Percentiles rank a stretch among this genome's conserved stretches.
Evolutionary conservation across 2,113 vertebrate genomes (phyloP).

Genomic region (Sylvilagus bachmani): DNA sequence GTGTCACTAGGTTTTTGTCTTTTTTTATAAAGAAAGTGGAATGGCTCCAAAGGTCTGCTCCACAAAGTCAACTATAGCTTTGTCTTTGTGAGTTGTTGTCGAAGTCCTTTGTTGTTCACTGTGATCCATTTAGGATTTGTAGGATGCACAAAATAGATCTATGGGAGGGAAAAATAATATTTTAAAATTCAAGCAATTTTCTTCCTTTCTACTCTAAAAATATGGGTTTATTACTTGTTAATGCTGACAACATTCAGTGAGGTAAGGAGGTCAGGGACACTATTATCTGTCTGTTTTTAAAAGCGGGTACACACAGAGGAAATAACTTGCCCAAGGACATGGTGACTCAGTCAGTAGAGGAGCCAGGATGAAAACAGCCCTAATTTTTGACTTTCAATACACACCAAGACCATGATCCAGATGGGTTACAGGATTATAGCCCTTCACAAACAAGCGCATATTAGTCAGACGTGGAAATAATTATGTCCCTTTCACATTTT

Average conservation of each 20-base stretch:
- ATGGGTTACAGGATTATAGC: conserved; percentile 64
- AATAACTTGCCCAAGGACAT: conserved; percentile 75
- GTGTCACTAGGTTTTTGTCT: not conserved
- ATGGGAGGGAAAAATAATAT: conserved; percentile 30
- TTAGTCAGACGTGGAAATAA: conserved; percentile 81
- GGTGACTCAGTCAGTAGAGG: conserved; percentile 69
- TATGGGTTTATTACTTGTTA: conserved; percentile 50
- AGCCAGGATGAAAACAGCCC: conserved; percentile 72
- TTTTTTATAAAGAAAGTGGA: conserved; percentile 31
- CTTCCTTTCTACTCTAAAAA: conserved; percentile 59
- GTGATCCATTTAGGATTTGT: conserved; percentile 46
- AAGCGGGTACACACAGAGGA: conserved; percentile 66
- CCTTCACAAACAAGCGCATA: conserved; percentile 71
- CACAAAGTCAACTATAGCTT: not conserved
- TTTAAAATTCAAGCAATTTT: conserved; percentile 55
- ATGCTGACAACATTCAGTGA: conserved; percentile 71
- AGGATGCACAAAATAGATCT: conserved; percentile 9
- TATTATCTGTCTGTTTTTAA: conserved; percentile 77
- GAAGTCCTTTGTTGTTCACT: not conserved
- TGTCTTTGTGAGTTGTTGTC: not conserved
- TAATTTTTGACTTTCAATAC: conserved; percentile 73
- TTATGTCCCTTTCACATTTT: conserved; percentile 69
- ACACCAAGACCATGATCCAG: conserved; percentile 70
- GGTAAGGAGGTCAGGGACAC: conserved; percentile 72
- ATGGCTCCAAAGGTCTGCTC: conserved; percentile 25